Base-by-base conservation (phyloP, 2,888 invertebrate genomes). In the Drosophila prostipennis region DNA sequence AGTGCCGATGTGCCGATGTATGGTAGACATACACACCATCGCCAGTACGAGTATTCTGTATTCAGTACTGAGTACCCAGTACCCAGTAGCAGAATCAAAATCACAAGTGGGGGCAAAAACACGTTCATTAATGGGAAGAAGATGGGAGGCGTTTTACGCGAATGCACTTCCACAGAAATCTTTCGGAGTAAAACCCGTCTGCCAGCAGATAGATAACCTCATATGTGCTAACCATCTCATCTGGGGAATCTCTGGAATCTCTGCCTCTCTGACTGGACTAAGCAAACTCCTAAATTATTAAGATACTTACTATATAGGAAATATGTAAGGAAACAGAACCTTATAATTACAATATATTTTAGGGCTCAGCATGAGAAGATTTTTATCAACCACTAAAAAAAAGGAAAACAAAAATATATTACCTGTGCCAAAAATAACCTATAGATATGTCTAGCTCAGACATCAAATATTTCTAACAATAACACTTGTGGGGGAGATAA, bases 71-170 rank as follows among this genome's bases (percentile, higher is more conserved):
- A 11, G 32, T 32, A 8, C 7, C 8, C 29, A 32, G 8, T 32
- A 10, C 10, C 32, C 32, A 32, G 32, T 10, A 32, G 40, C 43
- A 42, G 55, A 16, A 16, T 54, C 57, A 60, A 36, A 26, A 26
- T 26, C 26, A 26, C 26, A 26, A 26, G 26, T 26, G 26, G 26
- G 26, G 26, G 26, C 26, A 26, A 26, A 60, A 61, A 68, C 64
- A 67, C 64, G 64, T 64, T 64, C 64, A 68, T 64, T 64, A 68
- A 53, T 34, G 68, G 53, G 37, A 64, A 68, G 64, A 67, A 68
- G 64, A 67, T 49, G 29, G 43, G 19, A 40, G 63, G 46, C 29
- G 65, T 48, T 65, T 51, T 67, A 23, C 36, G 52, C 29, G 51
- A 67, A 52, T 64, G 67, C 52, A 67, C 43, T 45, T 32, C 40